phyloP scores from a whole-genome alignment of 1,140 invertebrate species.

The Leptopilina clavipes region DNA sequence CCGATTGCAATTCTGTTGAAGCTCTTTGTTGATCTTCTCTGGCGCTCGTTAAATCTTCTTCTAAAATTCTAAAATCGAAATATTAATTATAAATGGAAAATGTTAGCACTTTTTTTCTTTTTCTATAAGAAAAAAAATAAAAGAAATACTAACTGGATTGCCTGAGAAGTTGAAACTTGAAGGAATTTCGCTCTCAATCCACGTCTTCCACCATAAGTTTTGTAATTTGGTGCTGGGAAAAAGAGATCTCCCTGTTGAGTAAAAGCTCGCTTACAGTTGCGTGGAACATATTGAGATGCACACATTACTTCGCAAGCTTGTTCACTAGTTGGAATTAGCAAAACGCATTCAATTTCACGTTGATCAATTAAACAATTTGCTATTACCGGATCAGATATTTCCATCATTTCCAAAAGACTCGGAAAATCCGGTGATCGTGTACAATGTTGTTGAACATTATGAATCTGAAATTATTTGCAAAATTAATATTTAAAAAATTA shows the following conservation, averaged over 20 bases:
- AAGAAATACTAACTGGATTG: conserved; percentile 71
- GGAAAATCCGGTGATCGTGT: conserved; percentile 73
- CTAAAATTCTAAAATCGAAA: conserved; percentile 42
- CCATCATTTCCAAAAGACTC: conserved; percentile 82
- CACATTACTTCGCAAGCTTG: conserved; percentile 80
- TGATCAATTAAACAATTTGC: conserved; percentile 92
- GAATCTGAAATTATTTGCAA: conserved; percentile 62
- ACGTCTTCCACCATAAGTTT: conserved; percentile 76
- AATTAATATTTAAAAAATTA: conserved; percentile 31
- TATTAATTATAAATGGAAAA: background rate
- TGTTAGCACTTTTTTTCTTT: background rate
- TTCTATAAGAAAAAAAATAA: background rate
- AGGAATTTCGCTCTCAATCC: conserved; percentile 75
- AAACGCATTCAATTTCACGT: conserved; percentile 80
- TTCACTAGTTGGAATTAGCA: conserved; percentile 80
- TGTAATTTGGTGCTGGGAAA: conserved; percentile 82
- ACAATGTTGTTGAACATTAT: conserved; percentile 78
- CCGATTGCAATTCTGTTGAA: conserved; percentile 37
- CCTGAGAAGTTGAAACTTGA: conserved; percentile 79
- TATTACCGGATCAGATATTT: conserved; percentile 84
- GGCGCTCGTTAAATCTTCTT: conserved; percentile 60
- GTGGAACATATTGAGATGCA: conserved; percentile 78
- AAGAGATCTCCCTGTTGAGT: conserved; percentile 78
- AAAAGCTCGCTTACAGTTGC: conserved; percentile 79
- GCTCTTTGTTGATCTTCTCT: conserved; percentile 46